Evolutionary conservation across 2,888 invertebrate species (phyloP).

Genomic region (Drosophila colorata): DNA sequence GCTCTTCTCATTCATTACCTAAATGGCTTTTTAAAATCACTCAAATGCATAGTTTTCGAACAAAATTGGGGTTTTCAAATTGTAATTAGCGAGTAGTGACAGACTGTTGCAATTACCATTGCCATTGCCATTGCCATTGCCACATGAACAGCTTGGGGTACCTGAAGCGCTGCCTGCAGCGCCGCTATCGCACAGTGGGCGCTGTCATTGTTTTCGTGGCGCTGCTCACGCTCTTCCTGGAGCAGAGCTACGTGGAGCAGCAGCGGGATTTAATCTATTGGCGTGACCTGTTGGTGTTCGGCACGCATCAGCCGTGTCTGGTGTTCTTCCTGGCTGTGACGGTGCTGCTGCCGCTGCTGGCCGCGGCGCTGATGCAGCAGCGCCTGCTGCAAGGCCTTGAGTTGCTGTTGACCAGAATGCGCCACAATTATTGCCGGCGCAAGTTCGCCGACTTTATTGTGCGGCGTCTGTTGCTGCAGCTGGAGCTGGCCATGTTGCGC

Average conservation of each 20-base stretch:
- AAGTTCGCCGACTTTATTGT: slow-evolving; percentile 45
- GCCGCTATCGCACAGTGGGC: slow-evolving; percentile 8
- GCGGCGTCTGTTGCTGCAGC: slow-evolving; percentile 53
- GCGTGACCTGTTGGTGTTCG: neutral
- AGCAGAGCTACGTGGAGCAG: slow-evolving; percentile 2
- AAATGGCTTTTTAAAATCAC: slow-evolving; percentile 5
- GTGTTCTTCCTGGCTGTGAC: neutral
- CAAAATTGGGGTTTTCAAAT: neutral
- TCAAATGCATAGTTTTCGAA: neutral
- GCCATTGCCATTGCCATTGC: neutral
- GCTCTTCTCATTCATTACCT: too few species aligned
- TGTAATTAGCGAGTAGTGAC: neutral
- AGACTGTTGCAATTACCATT: too few species aligned
- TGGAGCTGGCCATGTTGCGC: slow-evolving; percentile 37
- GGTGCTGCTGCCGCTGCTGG: neutral
- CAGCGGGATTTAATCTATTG: slow-evolving; percentile 28
- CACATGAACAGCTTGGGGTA: slow-evolving; percentile 17
- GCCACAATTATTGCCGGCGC: neutral
- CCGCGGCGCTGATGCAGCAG: too few species aligned
- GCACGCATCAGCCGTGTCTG: neutral
- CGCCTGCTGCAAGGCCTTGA: too few species aligned
- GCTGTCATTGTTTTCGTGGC: neutral
- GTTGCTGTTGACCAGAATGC: too few species aligned
- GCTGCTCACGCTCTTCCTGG: slow-evolving; percentile 1
- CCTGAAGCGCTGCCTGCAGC: slow-evolving; percentile 14